These are phyloP conservation scores for Nomada fabriciana DNA, from an alignment of 2,888 invertebrate species.

Conservation along the genomic window DNA sequence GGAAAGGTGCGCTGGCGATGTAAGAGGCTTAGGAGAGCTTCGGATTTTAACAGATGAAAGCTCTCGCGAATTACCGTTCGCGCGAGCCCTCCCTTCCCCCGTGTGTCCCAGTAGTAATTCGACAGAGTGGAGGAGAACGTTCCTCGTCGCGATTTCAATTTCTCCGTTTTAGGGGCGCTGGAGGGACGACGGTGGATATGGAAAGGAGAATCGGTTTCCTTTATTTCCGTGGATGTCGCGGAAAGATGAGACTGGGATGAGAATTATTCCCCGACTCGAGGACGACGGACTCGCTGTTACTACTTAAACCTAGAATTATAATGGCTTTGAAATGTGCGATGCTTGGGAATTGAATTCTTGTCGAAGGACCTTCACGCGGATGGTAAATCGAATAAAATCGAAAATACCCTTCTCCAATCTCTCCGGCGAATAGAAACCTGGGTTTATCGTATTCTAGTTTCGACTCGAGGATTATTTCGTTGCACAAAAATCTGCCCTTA, in stretches of 20 bases:
- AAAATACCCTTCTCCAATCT: too few relatives aligned
- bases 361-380: too few relatives aligned
- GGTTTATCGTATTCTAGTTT: too few relatives aligned
- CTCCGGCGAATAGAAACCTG: too few relatives aligned
- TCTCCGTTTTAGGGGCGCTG: slow-evolving; percentile 3
- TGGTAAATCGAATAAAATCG: too few relatives aligned
- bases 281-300: too few relatives aligned
- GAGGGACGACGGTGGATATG: not conserved
- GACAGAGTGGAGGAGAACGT: slow-evolving; percentile 66
- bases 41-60: slow-evolving; percentile 68
- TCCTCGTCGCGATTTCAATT: slow-evolving; percentile 40
- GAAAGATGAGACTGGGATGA: not conserved
- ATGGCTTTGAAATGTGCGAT: too few relatives aligned
- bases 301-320: too few relatives aligned
- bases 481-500: not conserved
- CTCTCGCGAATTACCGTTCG: slow-evolving; percentile 65
- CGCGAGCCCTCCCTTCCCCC: not conserved
- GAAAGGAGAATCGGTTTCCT: not conserved
- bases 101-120: slow-evolving; percentile 74
- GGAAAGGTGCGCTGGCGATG: not conserved
- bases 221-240: not conserved
- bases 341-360: too few relatives aligned
- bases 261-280: too few relatives aligned
- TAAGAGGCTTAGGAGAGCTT: slow-evolving; percentile 60
- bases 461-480: too few relatives aligned